Base-by-base conservation (phyloP, 2,888 invertebrate genomes). In the Orchesellides sinensis region DNA sequence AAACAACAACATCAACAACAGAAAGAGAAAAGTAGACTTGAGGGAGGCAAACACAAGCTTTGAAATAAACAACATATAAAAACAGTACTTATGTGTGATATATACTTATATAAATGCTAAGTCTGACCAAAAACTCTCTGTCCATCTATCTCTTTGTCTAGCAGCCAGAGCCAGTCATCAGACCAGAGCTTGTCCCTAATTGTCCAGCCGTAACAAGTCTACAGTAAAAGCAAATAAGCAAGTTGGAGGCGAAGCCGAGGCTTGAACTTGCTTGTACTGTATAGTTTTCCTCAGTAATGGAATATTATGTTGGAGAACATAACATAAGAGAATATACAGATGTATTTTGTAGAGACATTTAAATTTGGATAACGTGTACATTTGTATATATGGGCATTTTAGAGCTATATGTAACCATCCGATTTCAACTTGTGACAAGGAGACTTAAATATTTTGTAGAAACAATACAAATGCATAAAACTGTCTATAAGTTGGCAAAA, bases 181-280 rank as follows among this genome's bases (percentile, higher is more conserved):
- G 45, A 69, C 32, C 10, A 10, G 19, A 32, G 21, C 21, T 54
- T 54, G 49, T 69, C 23, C 69, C 54, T 69, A 0, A 69, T n/a
- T 69, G 69, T 69, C 35, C 69, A 69, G 54, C 25, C 54, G 69
- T 32, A 69, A 69, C 69, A 69, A 69, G 17, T 49, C 17, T 49
- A n/a, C 12, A 40, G 32, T 23, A 56, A 40, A 10, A 70, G 35
- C 19, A 70, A 56, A 68, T 52, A 68, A 47, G 10, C 40, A 32
- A n/a, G n/a, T n/a, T n/a, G n/a, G n/a, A n/a, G n/a, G n/a, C n/a
- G 35, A 5, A 5, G 35, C 21, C 52, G n/a, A 47, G 47, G 52
- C 21, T n/a, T n/a, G n/a, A n/a, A n/a, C n/a, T n/a, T n/a, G n/a
- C n/a, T n/a, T n/a, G n/a, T n/a, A n/a, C n/a, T n/a, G n/a, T n/a